A percentile compares a stretch with the other conserved stretches of the same genome.
phyloP scores from a whole-genome alignment of 2,113 vertebrate genomes.

The Anguilla rostrata region DNA sequence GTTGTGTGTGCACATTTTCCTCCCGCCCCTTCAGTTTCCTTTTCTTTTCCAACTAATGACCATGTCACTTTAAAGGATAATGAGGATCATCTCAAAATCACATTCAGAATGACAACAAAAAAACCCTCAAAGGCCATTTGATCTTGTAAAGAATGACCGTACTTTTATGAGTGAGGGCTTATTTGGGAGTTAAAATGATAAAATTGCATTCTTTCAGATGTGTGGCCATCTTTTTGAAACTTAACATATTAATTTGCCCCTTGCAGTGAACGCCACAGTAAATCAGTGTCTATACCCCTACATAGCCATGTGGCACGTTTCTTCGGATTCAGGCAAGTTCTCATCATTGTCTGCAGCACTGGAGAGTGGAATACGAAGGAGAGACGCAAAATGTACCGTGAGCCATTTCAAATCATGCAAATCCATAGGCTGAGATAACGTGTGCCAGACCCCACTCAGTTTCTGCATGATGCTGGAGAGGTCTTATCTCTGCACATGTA shows the following conservation, averaged over 20 bases:
- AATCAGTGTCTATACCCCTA: no score
- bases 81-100: conserved; percentile 20
- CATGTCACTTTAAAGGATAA: conserved; percentile 25
- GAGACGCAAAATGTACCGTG: not conserved
- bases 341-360: no score
- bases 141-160: conserved; percentile 1
- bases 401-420: not conserved
- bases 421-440: not conserved
- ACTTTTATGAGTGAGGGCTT: not conserved
- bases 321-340: no score
- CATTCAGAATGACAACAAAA: conserved; percentile 24
- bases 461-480: not conserved
- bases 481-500: not conserved
- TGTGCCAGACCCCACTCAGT: no score
- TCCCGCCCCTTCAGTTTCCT: not conserved
- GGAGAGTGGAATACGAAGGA: no score
- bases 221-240: not conserved
- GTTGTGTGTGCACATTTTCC: conserved; percentile 28
- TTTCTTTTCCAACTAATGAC: conserved; percentile 32
- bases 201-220: not conserved
- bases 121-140: conserved; percentile 6
- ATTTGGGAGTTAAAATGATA: not conserved
- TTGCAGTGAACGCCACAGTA: no score
- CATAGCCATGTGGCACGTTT: no score
- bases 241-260: not conserved